Percentiles rank a stretch among this genome's conserved stretches.
Conservation (phyloP, 2,113 vertebrate genomes). For the Pao palembangensis region DNA sequence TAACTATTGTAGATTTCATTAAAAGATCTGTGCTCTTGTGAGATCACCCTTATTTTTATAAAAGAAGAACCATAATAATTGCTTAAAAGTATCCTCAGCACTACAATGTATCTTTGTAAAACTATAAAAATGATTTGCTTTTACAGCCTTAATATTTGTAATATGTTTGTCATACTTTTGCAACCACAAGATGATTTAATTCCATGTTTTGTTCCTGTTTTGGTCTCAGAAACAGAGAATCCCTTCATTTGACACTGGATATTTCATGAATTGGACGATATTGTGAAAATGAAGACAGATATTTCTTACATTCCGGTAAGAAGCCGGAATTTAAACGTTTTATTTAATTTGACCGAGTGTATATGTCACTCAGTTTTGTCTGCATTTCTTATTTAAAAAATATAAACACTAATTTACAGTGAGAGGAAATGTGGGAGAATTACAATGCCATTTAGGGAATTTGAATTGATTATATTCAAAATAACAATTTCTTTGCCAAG, state of each 20-base stretch:
- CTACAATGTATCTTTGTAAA: too few relatives aligned
- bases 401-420: too few relatives aligned
- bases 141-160: background rate
- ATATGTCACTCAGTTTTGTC: background rate
- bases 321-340: background rate
- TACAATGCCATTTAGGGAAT: too few relatives aligned
- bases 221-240: conserved; percentile 15
- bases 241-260: background rate
- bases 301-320: conserved; percentile 65
- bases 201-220: conserved; percentile 15
- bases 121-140: background rate
- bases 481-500: too few relatives aligned
- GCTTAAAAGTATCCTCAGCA: too few relatives aligned
- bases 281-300: conserved; percentile 51
- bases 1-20: too few relatives aligned
- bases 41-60: too few relatives aligned
- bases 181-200: background rate
- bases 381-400: too few relatives aligned
- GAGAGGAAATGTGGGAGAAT: too few relatives aligned
- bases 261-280: background rate
- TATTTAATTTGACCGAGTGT: background rate
- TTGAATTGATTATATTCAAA: too few relatives aligned
- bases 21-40: too few relatives aligned
- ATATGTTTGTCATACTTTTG: background rate
- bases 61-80: too few relatives aligned